Base-by-base conservation (phyloP, 2,113 vertebrate species). In the Platysternon megacephalum region DNA sequence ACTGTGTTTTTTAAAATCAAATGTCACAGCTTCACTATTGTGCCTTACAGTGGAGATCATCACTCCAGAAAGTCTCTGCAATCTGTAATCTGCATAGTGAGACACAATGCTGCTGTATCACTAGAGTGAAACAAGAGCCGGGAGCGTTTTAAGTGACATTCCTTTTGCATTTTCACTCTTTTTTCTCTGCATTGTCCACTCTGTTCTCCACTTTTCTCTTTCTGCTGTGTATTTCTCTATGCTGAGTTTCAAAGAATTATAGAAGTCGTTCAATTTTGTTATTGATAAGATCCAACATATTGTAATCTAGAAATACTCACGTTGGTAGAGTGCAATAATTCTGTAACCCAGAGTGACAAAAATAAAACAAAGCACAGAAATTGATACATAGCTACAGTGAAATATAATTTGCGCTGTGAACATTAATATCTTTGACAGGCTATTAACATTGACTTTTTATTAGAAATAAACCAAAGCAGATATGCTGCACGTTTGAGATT, bases 141-240 rank as follows among this genome's bases (percentile, higher is more conserved):
- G 55, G 8, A 26, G 48, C 85, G n/a, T 6, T 92, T 85, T 48
- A 79, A 39, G 35, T 79, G 11, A 65, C 51, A 28, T 3, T 48
- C 19, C 39, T 21, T 3, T 0, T 61, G 26, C 44, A 0, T 0
- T 35, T 17, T 0, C 1, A 1, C 4, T 68, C 28, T n/a, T 3
- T 22, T 72, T 46, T 86, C 9, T 52, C 42, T 82, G 11, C 48
- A 35, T 14, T 93, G 14, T 3, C 90, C 55, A 55, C 79, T 4
- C 44, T 94, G 32, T 11, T 46, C 74, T 46, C 8, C 5, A 6
- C 2, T 13, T 49, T 32, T 49, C 39, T 78, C 52, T 51, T 72
- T 84, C 11, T 4, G 3, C 21, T 81, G 16, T 1, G 0, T 35
- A 32, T 1, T 8, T 61, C 21, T 74, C 39, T 49, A 11, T 5